These are phyloP conservation scores for Aspidoscelis tigris DNA, from an alignment of 2,113 vertebrate species.

Conservation along the genomic window DNA sequence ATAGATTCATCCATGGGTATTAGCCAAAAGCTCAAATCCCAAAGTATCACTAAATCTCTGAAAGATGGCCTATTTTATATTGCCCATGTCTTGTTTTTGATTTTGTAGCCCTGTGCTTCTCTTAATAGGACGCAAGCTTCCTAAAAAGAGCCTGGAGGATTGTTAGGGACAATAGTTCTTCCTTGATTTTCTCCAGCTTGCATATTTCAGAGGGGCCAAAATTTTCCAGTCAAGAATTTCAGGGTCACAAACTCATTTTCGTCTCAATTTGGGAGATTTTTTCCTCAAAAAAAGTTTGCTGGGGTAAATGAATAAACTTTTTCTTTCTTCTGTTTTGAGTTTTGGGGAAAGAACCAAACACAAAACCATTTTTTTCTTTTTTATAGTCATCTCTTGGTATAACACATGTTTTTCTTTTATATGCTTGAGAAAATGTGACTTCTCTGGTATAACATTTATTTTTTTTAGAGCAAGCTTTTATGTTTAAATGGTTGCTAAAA, in stretches of 20 bases:
- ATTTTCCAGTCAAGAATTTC: not conserved
- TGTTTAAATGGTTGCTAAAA: too few species aligned
- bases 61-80: not conserved
- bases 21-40: conserved; percentile 8
- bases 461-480: too few species aligned
- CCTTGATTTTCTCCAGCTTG: not conserved
- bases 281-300: not conserved
- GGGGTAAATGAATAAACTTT: not conserved
- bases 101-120: not conserved
- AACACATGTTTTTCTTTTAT: too few species aligned
- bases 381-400: not conserved
- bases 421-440: too few species aligned
- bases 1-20: conserved; percentile 18
- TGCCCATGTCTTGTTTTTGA: not conserved
- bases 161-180: not conserved
- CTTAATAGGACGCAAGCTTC: not conserved
- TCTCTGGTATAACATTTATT: too few species aligned
- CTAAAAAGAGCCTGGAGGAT: not conserved
- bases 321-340: not conserved
- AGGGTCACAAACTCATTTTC: not conserved
- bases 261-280: not conserved
- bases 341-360: not conserved
- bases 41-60: conserved; percentile 25
- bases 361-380: not conserved
- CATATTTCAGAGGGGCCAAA: not conserved